Percentiles rank a stretch among this genome's conserved stretches.
These are phyloP conservation scores for Esperia sulphurella DNA, from an alignment of 2,888 invertebrate species.

Conservation along the genomic window DNA sequence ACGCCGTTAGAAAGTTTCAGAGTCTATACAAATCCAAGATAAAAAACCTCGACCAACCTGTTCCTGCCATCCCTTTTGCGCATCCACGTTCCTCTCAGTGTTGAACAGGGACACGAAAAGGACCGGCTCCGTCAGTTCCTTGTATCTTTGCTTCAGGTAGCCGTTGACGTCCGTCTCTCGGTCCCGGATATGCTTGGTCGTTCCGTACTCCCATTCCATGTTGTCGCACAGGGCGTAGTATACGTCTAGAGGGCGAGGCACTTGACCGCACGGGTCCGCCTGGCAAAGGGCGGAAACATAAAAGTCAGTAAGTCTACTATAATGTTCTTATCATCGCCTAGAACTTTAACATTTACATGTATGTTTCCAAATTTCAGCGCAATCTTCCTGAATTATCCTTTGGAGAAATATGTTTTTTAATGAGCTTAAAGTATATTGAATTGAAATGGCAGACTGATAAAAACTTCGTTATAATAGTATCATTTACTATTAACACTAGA, in stretches of 20 bases:
- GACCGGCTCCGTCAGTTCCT: constrained; percentile 66
- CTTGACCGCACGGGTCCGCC: constrained; percentile 81
- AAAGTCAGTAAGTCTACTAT: too few species aligned
- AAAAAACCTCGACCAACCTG: constrained; percentile 53
- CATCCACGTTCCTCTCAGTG: constrained; percentile 72
- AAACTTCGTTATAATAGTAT: too few species aligned
- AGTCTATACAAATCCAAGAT: too few species aligned
- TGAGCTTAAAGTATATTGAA: too few species aligned
- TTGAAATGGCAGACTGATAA: too few species aligned
- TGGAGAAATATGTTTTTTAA: too few species aligned
- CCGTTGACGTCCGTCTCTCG: constrained; percentile 58
- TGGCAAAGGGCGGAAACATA: constrained; percentile 35
- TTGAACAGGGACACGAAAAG: constrained; percentile 73
- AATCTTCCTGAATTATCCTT: too few species aligned
- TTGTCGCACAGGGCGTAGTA: constrained; percentile 82
- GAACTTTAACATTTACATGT: too few species aligned
- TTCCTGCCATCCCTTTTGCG: constrained; percentile 69
- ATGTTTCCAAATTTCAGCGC: too few species aligned
- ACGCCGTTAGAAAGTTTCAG: too few species aligned
- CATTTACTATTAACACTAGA: too few species aligned
- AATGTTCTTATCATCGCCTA: too few species aligned
- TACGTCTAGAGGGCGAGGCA: constrained; percentile 81
- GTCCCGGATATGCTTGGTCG: constrained; percentile 74
- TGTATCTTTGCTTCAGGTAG: constrained; percentile 56
- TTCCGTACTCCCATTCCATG: constrained; percentile 80